Percentiles rank a stretch among this genome's conserved stretches.
phyloP scores from a whole-genome alignment of 2,797 vertebrate genomes.

The Borostomias antarcticus region DNA sequence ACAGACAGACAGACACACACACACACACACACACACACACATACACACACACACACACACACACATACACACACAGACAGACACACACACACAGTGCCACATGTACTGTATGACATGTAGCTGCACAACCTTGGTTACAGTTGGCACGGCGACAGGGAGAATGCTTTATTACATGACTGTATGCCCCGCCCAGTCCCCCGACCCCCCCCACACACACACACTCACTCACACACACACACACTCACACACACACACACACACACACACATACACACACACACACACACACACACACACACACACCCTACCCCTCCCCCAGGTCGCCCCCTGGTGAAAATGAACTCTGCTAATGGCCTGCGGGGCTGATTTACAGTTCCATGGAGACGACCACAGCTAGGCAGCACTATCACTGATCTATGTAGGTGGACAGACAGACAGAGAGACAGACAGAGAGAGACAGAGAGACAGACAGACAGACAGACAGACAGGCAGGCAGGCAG shows the following conservation, averaged over 20 bases:
- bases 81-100: constrained; percentile 6
- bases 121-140: constrained; percentile 18
- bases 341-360: constrained; percentile 16
- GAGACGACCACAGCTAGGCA: background rate
- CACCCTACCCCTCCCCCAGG: background rate
- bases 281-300: background rate
- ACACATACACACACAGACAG: background rate
- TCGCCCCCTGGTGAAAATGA: constrained; percentile 10
- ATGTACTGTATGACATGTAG: constrained; percentile 9
- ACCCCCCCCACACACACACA: background rate
- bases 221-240: background rate
- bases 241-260: too few species aligned
- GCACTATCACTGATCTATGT: too few species aligned
- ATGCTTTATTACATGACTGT: constrained; percentile 21
- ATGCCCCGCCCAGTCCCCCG: background rate
- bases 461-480: background rate
- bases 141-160: constrained; percentile 10
- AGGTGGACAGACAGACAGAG: too few species aligned
- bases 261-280: too few species aligned
- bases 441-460: background rate
- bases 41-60: constrained; percentile 3
- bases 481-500: too few species aligned
- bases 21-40: constrained; percentile 7
- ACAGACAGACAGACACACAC: background rate
- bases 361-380: constrained; percentile 8